Evolutionary conservation across 2,888 invertebrate species (phyloP).

Genomic region (Endomychus coccineus): DNA sequence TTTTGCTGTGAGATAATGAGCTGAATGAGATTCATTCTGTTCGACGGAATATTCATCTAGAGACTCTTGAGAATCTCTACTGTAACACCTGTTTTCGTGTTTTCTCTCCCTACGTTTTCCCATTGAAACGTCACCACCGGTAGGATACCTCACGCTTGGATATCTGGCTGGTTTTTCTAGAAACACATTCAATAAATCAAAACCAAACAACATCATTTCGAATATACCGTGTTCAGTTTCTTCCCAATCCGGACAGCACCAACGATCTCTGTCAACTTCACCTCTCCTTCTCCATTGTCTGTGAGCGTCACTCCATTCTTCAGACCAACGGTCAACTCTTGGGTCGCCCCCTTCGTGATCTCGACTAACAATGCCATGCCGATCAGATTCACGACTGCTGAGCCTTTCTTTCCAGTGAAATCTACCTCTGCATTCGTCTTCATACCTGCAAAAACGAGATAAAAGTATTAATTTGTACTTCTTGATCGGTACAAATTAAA

Average conservation of each 20-base stretch:
- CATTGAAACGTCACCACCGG: too few relatives aligned
- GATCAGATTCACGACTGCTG: slow-evolving; percentile 30
- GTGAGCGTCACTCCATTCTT: slow-evolving; percentile 32
- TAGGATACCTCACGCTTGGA: slow-evolving; percentile 18
- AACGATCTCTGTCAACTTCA: slow-evolving; percentile 35
- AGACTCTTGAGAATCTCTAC: slow-evolving; percentile 48
- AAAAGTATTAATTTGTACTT: too few relatives aligned
- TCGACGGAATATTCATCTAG: slow-evolving; percentile 51
- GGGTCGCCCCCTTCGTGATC: slow-evolving; percentile 21
- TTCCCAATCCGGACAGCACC: slow-evolving; percentile 49
- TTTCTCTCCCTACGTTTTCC: slow-evolving; percentile 31
- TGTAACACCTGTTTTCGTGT: slow-evolving; percentile 43
- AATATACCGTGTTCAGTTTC: slow-evolving; percentile 44
- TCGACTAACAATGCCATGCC: slow-evolving; percentile 24
- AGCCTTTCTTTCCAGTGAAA: slow-evolving; percentile 34
- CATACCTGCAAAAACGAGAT: slow-evolving; percentile 30
- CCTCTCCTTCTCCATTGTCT: slow-evolving; percentile 33
- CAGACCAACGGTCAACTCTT: slow-evolving; percentile 31
- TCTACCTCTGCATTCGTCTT: slow-evolving; percentile 36
- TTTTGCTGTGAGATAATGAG: slow-evolving; percentile 35
- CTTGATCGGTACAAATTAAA: too few relatives aligned
- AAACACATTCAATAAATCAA: slow-evolving; percentile 10
- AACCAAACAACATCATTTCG: slow-evolving; percentile 3
- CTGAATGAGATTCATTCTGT: slow-evolving; percentile 34
- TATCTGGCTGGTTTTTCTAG: slow-evolving; percentile 34